Base-by-base conservation (phyloP, 2,797 vertebrate genomes). In the Gephyroberyx darwinii region DNA sequence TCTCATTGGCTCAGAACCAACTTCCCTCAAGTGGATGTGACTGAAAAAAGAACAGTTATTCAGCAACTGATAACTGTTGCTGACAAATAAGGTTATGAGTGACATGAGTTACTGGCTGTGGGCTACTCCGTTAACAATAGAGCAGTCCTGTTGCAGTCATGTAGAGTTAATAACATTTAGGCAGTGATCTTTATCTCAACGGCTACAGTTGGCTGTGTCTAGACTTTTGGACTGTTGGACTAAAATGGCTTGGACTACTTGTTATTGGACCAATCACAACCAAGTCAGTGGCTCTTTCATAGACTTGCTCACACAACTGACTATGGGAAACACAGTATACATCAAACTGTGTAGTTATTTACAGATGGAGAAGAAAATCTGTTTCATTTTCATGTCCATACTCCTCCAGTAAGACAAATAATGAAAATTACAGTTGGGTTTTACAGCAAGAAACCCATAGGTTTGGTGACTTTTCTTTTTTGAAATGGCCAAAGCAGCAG, bases 41-140 rank as follows among this genome's bases (percentile, higher is more conserved):
- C 39, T 53, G 20, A 69, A 84, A 43, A 55, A 59, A 39, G 41
- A 74, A 39, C 71, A 20, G 58, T 81, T 84, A 71, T 72, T 66
- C 33, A 14, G 54, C 69, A 64, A 71, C 69, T 20, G n/a, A 53
- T 26, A 53, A 14, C 22, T 1, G 50, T 55, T 79, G 37, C 57
- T 35, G 52, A 71, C 68, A 66, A 63, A 62, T 69, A 62, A 74
- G 74, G 69, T 75, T 56, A 57, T 12, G 19, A 41, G 66, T 51
- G 63, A 66, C 71, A 48, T 19, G 33, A 55, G 60, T 53, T 47
- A 64, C 35, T 60, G 51, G 17, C 70, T 57, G 20, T 45, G 48
- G 60, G 54, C 55, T 75, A 75, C 76, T 77, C 39, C 9, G 69
- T 84, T 64, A 26, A 0, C 14, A 6, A 53, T 58, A 77, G 52